phyloP scores from a whole-genome alignment of 2,113 vertebrate species.

The Proterorhinus semilunaris region DNA sequence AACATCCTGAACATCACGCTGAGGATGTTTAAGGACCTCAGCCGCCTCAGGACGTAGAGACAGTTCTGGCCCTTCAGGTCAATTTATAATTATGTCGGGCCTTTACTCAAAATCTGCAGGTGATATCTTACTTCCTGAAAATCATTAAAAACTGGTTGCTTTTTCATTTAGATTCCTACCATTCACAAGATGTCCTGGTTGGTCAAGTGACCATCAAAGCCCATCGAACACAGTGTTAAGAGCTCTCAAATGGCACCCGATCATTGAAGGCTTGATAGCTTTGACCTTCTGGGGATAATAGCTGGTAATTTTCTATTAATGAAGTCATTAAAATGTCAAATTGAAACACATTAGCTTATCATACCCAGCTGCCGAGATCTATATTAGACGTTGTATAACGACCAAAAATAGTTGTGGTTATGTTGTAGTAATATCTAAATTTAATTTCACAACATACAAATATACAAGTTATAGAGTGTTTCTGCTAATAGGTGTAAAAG shows the following conservation, averaged over 20 bases:
- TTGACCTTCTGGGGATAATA: conserved; percentile 3
- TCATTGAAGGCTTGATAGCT: not conserved
- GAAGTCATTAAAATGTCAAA: conserved; percentile 7
- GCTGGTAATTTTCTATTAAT: conserved; percentile 4
- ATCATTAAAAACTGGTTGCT: not conserved
- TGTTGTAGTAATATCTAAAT: too few species aligned
- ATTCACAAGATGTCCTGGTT: not conserved
- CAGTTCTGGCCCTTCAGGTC: too few species aligned
- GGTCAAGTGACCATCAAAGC: not conserved
- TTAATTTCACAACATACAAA: too few species aligned
- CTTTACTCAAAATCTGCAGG: too few species aligned
- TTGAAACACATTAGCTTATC: conserved; percentile 6
- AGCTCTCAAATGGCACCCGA: not conserved
- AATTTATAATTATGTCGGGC: too few species aligned
- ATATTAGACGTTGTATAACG: not conserved
- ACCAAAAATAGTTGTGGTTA: too few species aligned
- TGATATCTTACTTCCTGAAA: too few species aligned
- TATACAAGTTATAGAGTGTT: too few species aligned
- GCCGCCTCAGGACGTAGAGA: too few species aligned
- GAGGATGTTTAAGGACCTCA: too few species aligned
- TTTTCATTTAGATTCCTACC: not conserved
- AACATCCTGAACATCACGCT: too few species aligned
- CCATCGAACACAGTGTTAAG: not conserved
- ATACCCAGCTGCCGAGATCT: not conserved
- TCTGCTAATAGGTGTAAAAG: too few species aligned